Conservation (phyloP, 2,888 invertebrate genomes). For the Tenthredo amoena region DNA sequence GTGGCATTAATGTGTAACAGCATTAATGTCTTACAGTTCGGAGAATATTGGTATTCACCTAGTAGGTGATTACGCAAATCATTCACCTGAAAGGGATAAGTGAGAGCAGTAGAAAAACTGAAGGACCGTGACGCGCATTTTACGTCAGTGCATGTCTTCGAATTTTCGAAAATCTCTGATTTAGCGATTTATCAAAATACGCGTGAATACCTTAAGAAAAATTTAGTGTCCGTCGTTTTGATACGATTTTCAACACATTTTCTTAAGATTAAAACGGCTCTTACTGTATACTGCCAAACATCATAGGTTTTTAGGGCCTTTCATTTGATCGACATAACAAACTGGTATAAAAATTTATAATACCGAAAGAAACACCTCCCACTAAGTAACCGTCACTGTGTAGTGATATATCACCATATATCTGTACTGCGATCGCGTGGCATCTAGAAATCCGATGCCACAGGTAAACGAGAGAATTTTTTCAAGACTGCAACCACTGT, state of each 20-base stretch:
- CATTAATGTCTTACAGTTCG: neutral
- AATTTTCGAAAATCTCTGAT: neutral
- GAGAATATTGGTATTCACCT: constrained; percentile 18
- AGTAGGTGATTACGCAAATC: constrained; percentile 16
- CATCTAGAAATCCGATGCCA: neutral
- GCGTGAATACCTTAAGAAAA: neutral
- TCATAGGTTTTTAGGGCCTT: neutral
- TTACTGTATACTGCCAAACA: neutral
- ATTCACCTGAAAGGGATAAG: constrained; percentile 6
- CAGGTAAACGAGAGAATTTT: neutral
- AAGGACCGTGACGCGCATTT: neutral
- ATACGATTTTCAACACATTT: neutral
- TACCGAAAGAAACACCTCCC: neutral
- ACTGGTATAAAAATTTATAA: neutral
- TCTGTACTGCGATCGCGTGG: neutral
- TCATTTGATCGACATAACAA: neutral
- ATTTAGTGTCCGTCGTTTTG: neutral
- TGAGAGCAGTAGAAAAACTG: constrained; percentile 4
- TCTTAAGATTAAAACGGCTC: neutral
- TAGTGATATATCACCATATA: neutral
- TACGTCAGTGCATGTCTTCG: neutral
- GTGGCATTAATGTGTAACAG: neutral
- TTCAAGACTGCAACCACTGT: neutral
- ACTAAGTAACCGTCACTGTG: neutral
- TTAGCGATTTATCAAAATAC: neutral